Evolutionary conservation across 2,113 vertebrate species (phyloP), one percentile per base, ranked within the genome.

Genomic region (Scomber japonicus): DNA sequence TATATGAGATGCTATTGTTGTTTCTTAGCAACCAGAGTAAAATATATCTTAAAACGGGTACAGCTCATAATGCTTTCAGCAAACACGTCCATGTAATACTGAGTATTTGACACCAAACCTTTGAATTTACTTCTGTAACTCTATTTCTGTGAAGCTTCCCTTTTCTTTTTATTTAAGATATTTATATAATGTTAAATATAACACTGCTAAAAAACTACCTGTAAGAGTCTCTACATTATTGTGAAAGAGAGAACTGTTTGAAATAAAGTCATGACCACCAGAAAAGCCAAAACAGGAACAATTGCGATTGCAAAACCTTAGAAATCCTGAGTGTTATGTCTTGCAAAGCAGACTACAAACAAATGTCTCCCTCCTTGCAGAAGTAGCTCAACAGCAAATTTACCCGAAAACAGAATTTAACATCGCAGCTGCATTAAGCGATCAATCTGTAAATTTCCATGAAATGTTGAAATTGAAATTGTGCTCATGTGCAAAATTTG

Each of bases 281-380:
- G 62, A 80, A 74, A 81, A 82, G 49, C 75, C 44, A 82, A 91
- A 93, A 91, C 83, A 81, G 90, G 93, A 94, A 94, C 88, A 82
- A 59, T 30, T 64, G 53, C 16, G 5, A 88, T 92, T 94, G 92
- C 93, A 87, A 91, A 93, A 94, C 69, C 74, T 49, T 50, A 68
- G 48, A 68, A 80, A 85, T 78, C 48, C n/a, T 77, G 57, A 69
- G 24, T 55, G 16, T n/a, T 57, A 54, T 4, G 11, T 51, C 27
- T 55, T 27, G 16, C 51, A 48, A 8, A 1, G 49, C 75, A 57
- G 19, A 71, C 56, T 30, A 4, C 13, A 21, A 56, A 65, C 27
- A 2, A 46, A 57, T 3, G 27, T 53, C 21, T 61, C n/a, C 7
- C 48, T 77, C 24, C 6, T 45, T 53, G 3, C 3, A 64, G 27